Evolutionary conservation across 2,797 vertebrate genomes (phyloP).

Genomic region (Falco peregrinus): DNA sequence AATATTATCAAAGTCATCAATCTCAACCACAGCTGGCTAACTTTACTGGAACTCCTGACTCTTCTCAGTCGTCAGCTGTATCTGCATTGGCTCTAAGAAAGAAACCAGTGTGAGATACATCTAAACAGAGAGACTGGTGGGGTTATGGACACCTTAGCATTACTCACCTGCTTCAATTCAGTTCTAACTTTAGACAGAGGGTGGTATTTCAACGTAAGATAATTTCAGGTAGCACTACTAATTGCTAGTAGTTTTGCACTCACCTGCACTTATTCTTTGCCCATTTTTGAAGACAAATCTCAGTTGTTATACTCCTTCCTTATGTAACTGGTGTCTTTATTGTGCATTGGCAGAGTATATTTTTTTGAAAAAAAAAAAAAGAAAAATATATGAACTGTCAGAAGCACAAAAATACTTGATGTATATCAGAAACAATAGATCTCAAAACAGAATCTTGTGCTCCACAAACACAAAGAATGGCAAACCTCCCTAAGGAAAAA

Average conservation of each 20-base stretch:
- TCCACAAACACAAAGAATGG: neutral
- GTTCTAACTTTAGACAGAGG: neutral
- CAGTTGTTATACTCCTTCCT: neutral
- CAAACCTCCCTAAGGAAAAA: neutral
- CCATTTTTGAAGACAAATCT: neutral
- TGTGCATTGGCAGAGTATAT: neutral
- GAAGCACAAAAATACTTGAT: neutral
- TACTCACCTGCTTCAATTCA: neutral
- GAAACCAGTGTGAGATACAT: neutral
- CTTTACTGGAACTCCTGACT: neutral
- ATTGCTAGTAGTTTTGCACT: neutral
- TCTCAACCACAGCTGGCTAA: neutral
- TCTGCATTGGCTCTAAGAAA: neutral
- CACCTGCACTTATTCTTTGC: neutral
- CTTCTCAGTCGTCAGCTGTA: neutral
- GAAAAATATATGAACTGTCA: neutral
- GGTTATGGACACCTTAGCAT: neutral
- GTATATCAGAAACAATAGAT: neutral
- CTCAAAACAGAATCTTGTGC: neutral
- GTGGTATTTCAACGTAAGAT: neutral
- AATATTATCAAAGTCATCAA: conserved; percentile 37
- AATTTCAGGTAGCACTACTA: neutral
- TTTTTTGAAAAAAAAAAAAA: neutral
- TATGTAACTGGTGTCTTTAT: neutral
- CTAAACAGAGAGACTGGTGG: neutral